Evolutionary conservation across 2,888 invertebrate species (phyloP), one percentile per base, ranked within the genome.

Genomic region (Caenorhabditis angaria): DNA sequence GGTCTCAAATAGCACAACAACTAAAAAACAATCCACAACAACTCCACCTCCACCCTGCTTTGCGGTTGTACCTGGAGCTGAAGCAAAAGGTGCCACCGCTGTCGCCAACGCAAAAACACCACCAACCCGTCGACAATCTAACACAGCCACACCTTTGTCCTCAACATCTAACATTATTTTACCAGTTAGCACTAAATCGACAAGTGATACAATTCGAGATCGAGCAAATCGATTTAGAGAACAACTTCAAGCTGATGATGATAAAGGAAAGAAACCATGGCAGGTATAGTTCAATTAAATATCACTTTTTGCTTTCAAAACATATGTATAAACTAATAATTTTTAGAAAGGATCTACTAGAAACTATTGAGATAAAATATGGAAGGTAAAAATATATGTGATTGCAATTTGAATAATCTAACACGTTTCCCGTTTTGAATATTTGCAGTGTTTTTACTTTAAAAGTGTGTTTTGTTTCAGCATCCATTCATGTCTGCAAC

Each of bases 211-310:
- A 1, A 62, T 73, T 20, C 60, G 61, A 12, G 73, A 73, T 57
- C 65, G 73, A 20, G 73, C 73, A 10, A 73, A 57, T 32, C 47
- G 41, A 27, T 73, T 73, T 57, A 54, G 53, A 5, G 56, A 73
- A 48, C 67, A 67, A 29, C 41, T 73, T 25, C 65, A 73, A 29
- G 65, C 61, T 1, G 73, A 73, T 62, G 69, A 73, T 12, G 73
- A 73, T 18, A 73, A 73, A 61, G 73, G 73, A n/a, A 68, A 66
- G 60, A 73, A 73, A 24, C 29, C 73, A 47, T 72, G 72, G 72
- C 72, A 72, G 72, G 72, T 72, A 28, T 35, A 41, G 41, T 14
- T 14, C 20, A 12, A 53, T 53, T 53, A n/a, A 50, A 4, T 14
- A 50, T 50, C 53, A 14, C 18, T 41, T 10, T 41, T 12, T 41